Percentiles rank a stretch among this genome's conserved stretches.
phyloP scores from a whole-genome alignment of 1,140 invertebrate genomes.

The Parasteatoda tepidariorum region DNA sequence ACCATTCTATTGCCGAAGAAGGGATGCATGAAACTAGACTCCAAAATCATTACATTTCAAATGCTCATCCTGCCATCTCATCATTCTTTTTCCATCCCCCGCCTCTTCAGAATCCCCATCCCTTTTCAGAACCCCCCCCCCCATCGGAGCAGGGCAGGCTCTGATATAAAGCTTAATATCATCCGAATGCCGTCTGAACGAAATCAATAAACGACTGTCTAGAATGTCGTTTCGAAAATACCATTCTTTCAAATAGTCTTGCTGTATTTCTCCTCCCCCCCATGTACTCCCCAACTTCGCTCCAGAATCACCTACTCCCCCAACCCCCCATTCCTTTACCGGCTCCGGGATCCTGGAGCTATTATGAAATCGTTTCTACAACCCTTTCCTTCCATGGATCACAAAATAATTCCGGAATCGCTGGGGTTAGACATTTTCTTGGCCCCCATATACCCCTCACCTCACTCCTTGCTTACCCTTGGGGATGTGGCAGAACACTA shows the following conservation, averaged over 20 bases:
- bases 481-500: background rate
- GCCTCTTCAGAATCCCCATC: too few species aligned
- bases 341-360: constrained; percentile 10
- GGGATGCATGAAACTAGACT: background rate
- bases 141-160: background rate
- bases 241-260: constrained; percentile 41
- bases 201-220: constrained; percentile 36
- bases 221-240: constrained; percentile 36
- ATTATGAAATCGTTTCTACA: constrained; percentile 56
- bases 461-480: background rate
- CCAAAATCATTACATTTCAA: constrained; percentile 9
- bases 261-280: background rate
- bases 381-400: constrained; percentile 42
- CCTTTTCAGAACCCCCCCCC: background rate
- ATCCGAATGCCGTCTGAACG: background rate
- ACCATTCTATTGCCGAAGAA: too few species aligned
- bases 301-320: background rate
- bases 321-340: constrained; percentile 17
- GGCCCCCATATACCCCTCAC: background rate
- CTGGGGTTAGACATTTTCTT: constrained; percentile 21
- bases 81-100: too few species aligned
- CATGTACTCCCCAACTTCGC: background rate
- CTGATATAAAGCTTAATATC: constrained; percentile 18
- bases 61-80: background rate
- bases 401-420: constrained; percentile 42